Base-by-base conservation (phyloP, 2,797 vertebrate species). In the Acanthopagrus latus region DNA sequence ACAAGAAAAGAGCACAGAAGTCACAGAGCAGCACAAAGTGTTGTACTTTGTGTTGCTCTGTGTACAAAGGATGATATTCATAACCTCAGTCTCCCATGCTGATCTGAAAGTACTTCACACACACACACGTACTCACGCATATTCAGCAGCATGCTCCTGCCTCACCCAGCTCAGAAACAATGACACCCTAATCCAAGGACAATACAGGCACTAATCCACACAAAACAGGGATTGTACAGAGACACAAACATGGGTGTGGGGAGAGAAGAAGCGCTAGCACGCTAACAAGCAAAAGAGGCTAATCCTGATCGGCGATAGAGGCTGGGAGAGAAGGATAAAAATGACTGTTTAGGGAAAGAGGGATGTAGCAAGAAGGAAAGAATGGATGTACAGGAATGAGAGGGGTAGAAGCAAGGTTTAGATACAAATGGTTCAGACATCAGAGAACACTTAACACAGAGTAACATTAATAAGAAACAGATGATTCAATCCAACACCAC, bases 221-320 rank as follows among this genome's bases (percentile, higher is more conserved):
- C 87, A 91, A 93, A 92, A 89, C 85, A 86, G 72, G 89, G 86
- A 91, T 90, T 90, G 85, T 85, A 69, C n/a, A 11, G 54, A 66
- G 79, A 86, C 79, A 92, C 82, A 88, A 92, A 90, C 3, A 68
- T 72, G 82, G 83, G 86, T 71, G 73, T 7, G 23, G 54, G 79
- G 38, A 38, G 67, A 71, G 59, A 68, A 78, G 67, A 83, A 76
- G 63, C 84, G 66, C 65, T 73, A 83, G 63, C 29, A 58, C 29
- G 44, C 84, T 87, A 84, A 83, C 77, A 76, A 84, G 78, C 71
- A 86, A 71, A 66, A 50, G 69, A 73, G 63, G 81, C 88, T 91
- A 92, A 94, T 94, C 89, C 90, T 90, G 91, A 93, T 92, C 79
- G 88, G 78, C 87, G 89, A 94, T 90, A 87, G 81, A 83, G 83